Evolutionary conservation across 37 sponge, comb jelly and placozoan species (phyloP), one percentile per base, ranked within the genome.

Genomic region (Cladorhizidae sp.): DNA sequence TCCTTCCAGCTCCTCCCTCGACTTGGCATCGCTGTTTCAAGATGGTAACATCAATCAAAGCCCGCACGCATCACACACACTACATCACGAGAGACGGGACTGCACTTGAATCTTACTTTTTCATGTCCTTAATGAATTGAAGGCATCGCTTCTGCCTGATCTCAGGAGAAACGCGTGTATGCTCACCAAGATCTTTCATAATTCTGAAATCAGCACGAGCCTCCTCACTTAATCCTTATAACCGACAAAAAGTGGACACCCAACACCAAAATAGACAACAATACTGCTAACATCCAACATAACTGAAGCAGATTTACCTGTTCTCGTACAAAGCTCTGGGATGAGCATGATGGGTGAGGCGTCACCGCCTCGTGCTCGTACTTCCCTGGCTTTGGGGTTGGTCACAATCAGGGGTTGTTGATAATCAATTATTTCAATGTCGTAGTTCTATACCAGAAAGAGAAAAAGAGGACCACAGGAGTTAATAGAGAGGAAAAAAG

Each of bases 291-390:
- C 57, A 51, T 40, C 14, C 25, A 1, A 20, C 36, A 18, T 14
- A 75, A 54, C 31, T 23, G 18, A 3, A 59, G 49, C 9, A 7
- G 5, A 43, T 81, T 67, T 26, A 78, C 92, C 98, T 54, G 98
- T 98, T 31, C 85, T 56, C 25, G 91, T 86, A 52, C 98, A 95
- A 12, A 98, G 78, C 69, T 98, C 98, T 40, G 98, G 98, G 14
- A 98, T 45, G 32, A 98, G 87, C 50, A 89, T 78, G 31, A 98
- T 75, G 18, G 94, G 94, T 9, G 80, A 78, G 26, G 67, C 80
- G 22, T 77, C 72, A 28, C 90, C 91, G 12, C 81, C 71, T 20
- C 91, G 70, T 14, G 62, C 76, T 23, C 83, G 28, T 2, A 78
- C 45, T 33, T 83, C 67, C 36, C 72, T 85, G 52, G 83, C 73